phyloP scores from a whole-genome alignment of 2,113 vertebrate genomes.

The Reinhardtius hippoglossoides region DNA sequence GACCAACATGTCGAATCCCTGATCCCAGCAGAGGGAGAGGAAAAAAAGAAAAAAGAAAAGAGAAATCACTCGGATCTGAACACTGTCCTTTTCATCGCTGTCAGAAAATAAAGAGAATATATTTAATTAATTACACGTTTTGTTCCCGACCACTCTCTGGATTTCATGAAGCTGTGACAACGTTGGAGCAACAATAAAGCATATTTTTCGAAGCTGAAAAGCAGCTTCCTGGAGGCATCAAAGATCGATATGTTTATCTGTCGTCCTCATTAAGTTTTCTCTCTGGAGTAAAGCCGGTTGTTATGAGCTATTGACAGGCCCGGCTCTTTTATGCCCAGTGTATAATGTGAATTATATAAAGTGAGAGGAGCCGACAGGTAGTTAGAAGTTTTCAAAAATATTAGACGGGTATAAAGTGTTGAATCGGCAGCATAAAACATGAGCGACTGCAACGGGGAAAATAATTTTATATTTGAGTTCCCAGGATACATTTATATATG shows the following conservation, averaged over 20 bases:
- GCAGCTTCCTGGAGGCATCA: background rate
- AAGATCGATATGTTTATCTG: background rate
- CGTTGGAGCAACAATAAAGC: background rate
- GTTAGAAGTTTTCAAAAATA: background rate
- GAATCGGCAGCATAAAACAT: background rate
- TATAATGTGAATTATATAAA: background rate
- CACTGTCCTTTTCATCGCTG: slow-evolving; percentile 14
- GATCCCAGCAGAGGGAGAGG: slow-evolving; percentile 28
- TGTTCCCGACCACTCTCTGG: slow-evolving; percentile 6
- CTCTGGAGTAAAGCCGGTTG: background rate
- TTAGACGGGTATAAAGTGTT: too few relatives aligned
- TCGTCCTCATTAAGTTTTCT: background rate
- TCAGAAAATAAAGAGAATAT: slow-evolving; percentile 25
- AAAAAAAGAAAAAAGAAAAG: background rate
- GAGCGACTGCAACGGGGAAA: background rate
- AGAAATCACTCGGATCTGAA: slow-evolving; percentile 15
- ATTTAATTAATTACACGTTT: slow-evolving; percentile 38
- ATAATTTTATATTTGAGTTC: background rate
- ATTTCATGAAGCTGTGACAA: slow-evolving; percentile 25
- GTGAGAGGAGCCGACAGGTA: background rate
- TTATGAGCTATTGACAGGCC: background rate
- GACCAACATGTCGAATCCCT: slow-evolving; percentile 53
- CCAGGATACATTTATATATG: background rate
- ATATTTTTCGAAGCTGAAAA: background rate
- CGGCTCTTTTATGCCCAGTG: too few relatives aligned